Base-by-base conservation (phyloP, 2,888 invertebrate species). In the Timema cristinae region DNA sequence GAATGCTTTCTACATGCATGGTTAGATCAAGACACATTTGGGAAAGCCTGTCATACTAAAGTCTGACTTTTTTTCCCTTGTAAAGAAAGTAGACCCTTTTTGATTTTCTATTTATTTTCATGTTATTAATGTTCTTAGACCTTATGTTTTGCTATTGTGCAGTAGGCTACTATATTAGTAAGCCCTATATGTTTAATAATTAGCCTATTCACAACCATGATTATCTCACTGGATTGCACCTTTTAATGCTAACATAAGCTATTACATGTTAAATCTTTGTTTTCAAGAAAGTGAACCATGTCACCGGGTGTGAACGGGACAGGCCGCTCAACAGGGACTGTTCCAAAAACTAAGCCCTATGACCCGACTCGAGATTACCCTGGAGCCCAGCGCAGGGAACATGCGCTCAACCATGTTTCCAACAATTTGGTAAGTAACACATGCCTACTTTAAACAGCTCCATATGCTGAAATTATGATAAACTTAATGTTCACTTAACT, bases 291-390 rank as follows among this genome's bases (percentile, higher is more conserved):
- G 16, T 59, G 6, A 52, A 61, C 9, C n/a, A 74, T 74, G 73
- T 68, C 73, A 51, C 73, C 73, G 10, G 73, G 72, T 10, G 66
- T 72, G 13, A 72, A 72, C 52, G 71, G 73, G 32, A 2, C 32
- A 47, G 73, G 70, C 7, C 70, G 73, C 15, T 56, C 70, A 16
- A 89, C 89, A 78, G 90, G 90, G 77, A 89, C 90, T 59, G 89
- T 90, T 78, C 90, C 90, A 76, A 90, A 90, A 83, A 85, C 86
- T 70, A 88, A 87, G 82, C 84, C 85, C 76, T 86, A 86, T 79
- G 87, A 86, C 80, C 77, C 78, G 49, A 73, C 75, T 49, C 74
- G 70, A 49, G 73, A 68, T 7, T 52, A 70, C 61, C 61, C 52
- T 11, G 56, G 59, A 32, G 51, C 54, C 50, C 49, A 15, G 11